Percentiles rank a stretch among this genome's conserved stretches.
phyloP scores from a whole-genome alignment of 2,797 vertebrate genomes.

The Lerista edwardsae region DNA sequence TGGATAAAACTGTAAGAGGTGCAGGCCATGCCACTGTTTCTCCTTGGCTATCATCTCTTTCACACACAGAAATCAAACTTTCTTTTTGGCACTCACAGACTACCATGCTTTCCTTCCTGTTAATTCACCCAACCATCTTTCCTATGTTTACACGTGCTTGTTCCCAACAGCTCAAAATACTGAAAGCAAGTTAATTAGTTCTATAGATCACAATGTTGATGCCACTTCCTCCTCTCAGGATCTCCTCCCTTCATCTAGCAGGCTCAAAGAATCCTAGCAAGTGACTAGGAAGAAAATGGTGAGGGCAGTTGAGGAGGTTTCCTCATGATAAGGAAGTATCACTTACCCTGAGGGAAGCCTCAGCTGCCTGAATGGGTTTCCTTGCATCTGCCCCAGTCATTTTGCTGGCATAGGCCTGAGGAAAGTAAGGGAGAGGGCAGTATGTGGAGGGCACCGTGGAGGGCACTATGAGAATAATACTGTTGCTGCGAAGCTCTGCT shows the following conservation, averaged over 20 bases:
- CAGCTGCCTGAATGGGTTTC: no score
- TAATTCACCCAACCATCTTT: not conserved
- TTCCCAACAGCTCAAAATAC: not conserved
- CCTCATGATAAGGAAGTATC: no score
- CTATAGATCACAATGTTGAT: not conserved
- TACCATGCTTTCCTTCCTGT: no score
- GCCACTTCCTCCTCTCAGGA: not conserved
- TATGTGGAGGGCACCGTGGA: no score
- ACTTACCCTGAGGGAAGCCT: no score
- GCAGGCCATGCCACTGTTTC: not conserved
- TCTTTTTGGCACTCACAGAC: not conserved
- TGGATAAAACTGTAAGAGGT: not conserved
- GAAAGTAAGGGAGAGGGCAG: no score
- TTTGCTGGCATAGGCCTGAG: no score
- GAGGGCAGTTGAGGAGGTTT: no score
- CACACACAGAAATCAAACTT: not conserved
- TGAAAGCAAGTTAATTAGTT: not conserved
- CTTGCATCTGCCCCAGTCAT: no score
- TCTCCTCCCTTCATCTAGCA: slow-evolving; percentile 18
- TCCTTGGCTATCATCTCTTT: not conserved
- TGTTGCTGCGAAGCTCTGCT: no score
- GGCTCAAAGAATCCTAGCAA: slow-evolving; percentile 11
- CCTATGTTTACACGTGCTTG: not conserved
- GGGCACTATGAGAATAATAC: no score
- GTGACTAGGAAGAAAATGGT: slow-evolving; percentile 53